Conservation (phyloP, 1,140 invertebrate species). For the Zaprionus gabonicus region DNA sequence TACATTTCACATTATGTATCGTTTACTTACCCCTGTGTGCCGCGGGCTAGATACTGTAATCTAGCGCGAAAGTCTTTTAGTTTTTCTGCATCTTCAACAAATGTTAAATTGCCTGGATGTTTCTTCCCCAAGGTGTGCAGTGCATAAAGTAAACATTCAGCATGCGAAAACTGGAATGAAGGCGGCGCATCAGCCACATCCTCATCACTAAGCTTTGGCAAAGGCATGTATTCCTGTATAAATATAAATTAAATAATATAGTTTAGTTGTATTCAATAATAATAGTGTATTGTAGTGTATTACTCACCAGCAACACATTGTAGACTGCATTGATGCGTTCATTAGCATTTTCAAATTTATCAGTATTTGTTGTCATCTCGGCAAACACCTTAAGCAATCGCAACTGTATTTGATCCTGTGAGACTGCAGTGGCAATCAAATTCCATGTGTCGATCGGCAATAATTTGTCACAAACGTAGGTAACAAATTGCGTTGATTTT, state of each 20-base stretch:
- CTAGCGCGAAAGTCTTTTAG: slow-evolving; percentile 95
- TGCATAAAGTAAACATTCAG: slow-evolving; percentile 96
- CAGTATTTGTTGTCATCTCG: slow-evolving; percentile 91
- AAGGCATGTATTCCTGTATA: slow-evolving; percentile 89
- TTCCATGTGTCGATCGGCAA: slow-evolving; percentile 88
- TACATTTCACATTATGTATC: neutral
- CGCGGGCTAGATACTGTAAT: slow-evolving; percentile 96
- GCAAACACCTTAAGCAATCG: slow-evolving; percentile 95
- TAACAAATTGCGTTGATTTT: slow-evolving; percentile 93
- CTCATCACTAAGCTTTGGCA: slow-evolving; percentile 90
- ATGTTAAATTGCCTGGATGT: slow-evolving; percentile 89
- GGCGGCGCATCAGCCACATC: slow-evolving; percentile 87
- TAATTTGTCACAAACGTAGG: slow-evolving; percentile 94
- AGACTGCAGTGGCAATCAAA: slow-evolving; percentile 86
- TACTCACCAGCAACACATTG: slow-evolving; percentile 90
- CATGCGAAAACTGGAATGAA: slow-evolving; percentile 95
- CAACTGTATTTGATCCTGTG: slow-evolving; percentile 90
- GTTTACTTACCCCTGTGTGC: slow-evolving; percentile 90
- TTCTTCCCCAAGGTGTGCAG: slow-evolving; percentile 95
- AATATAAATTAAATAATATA: slow-evolving; percentile 40
- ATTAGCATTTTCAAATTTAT: slow-evolving; percentile 90
- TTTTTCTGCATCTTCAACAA: slow-evolving; percentile 91
- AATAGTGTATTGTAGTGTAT: neutral
- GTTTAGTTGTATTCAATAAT: neutral
- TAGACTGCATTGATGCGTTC: slow-evolving; percentile 91